phyloP scores from a whole-genome alignment of 1,140 invertebrate species.

The Sesamia nonagrioides region DNA sequence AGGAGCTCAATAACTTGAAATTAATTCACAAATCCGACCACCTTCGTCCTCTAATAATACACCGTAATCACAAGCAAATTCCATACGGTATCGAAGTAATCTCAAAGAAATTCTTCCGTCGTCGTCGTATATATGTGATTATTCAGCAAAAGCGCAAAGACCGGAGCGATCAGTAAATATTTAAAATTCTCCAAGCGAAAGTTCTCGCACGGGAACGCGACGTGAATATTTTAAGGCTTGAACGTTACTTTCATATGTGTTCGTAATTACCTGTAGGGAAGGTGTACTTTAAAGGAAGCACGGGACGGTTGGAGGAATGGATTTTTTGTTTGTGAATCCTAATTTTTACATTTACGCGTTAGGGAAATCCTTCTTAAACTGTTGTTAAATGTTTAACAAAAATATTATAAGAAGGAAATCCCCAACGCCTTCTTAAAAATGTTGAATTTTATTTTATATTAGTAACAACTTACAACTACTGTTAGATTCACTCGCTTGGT shows the following conservation, averaged over 20 bases:
- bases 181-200: conserved; percentile 49
- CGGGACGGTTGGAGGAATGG: not conserved
- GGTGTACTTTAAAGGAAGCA: not conserved
- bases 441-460: too few species aligned
- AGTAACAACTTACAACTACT: too few species aligned
- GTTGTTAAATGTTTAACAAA: too few species aligned
- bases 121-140: conserved; percentile 30
- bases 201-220: conserved; percentile 32
- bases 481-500: too few species aligned
- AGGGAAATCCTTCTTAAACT: too few species aligned
- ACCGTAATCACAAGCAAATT: not conserved
- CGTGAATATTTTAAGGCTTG: conserved; percentile 42
- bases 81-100: conserved; percentile 33
- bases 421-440: too few species aligned
- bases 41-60: not conserved
- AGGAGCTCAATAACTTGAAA: not conserved
- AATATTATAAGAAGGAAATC: too few species aligned
- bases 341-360: too few species aligned
- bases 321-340: not conserved
- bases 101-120: conserved; percentile 39
- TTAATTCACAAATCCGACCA: not conserved
- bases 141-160: conserved; percentile 46
- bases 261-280: conserved; percentile 34
- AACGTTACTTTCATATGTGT: conserved; percentile 44
- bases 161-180: conserved; percentile 48